phyloP scores from a whole-genome alignment of 2,888 invertebrate species.

The Chymomyza fuscimana region DNA sequence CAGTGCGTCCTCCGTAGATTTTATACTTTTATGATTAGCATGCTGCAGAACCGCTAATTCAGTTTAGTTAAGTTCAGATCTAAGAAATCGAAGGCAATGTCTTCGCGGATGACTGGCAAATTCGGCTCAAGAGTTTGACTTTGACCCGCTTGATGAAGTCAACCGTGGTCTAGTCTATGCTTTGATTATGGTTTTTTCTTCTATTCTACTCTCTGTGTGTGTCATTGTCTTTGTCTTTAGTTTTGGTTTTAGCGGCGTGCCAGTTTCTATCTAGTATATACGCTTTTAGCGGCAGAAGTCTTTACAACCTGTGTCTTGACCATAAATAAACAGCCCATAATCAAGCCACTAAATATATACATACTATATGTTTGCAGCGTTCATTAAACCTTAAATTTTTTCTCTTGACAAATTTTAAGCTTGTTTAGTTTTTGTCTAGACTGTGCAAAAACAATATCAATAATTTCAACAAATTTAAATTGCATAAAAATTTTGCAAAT shows the following conservation, averaged over 20 bases:
- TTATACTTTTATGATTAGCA: background rate
- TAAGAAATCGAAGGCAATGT: constrained; percentile 47
- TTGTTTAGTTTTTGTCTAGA: background rate
- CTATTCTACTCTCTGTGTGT: constrained; percentile 18
- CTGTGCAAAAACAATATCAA: background rate
- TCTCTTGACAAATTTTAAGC: background rate
- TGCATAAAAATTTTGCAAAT: constrained; percentile 1
- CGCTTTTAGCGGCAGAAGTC: background rate
- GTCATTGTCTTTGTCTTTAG: constrained; percentile 29
- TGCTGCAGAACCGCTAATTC: background rate
- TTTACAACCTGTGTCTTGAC: background rate
- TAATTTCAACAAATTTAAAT: background rate
- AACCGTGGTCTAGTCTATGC: constrained; percentile 42
- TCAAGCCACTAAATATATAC: background rate
- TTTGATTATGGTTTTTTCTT: constrained; percentile 28
- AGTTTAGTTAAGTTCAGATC: background rate
- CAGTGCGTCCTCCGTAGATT: background rate
- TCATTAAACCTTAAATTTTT: background rate
- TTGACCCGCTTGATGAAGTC: constrained; percentile 64
- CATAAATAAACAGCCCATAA: background rate
- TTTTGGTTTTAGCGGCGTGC: constrained; percentile 13
- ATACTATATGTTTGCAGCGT: background rate
- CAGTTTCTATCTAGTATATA: constrained; percentile 28
- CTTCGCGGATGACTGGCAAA: constrained; percentile 61
- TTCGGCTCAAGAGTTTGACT: constrained; percentile 57